Evolutionary conservation across 2,888 invertebrate genomes (phyloP), one percentile per base, ranked within the genome.

Genomic region (Watsonalla cultraria): DNA sequence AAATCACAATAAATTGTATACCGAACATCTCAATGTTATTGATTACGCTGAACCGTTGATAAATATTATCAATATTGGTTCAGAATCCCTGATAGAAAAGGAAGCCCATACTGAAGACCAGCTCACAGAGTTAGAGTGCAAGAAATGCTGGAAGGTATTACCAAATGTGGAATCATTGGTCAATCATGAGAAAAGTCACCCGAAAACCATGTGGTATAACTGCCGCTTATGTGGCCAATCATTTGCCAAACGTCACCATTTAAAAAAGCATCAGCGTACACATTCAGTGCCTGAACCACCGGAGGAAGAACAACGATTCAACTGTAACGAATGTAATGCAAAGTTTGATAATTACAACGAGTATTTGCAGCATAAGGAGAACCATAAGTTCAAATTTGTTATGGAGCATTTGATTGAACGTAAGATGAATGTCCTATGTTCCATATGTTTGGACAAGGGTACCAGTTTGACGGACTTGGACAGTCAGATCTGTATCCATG

Each of bases 41-140:
- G 76, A 86, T 59, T 90, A 90, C 51, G 89, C 90, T 0, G 82
- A 87, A 52, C 89, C 90, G 0, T 59, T 83, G 4, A 80, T 83
- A 33, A 75, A 84, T 53, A 67, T 90, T 9, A 63, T 87, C 0
- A 86, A 87, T 54, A 53, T 65, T 7, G 64, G 70, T 15, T 61
- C 78, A 0, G 70, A 78, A 51, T 50, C 68, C 0, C 14, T 72
- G 0, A 62, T 66, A 6, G 59, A 66, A 2, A 68, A 75, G n/a
- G 58, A 60, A 1, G 56, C 55, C 9, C 2, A 9, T 4, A 11
- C 53, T 14, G n/a, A n/a, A n/a, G n/a, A n/a, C n/a, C n/a, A n/a
- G n/a, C 42, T 55, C 14, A 72, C 81, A 51, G 73, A 78, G 24
- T 63, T 84, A 7, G 86, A 87, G 64, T 90, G 90, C 54, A 74